Evolutionary conservation across 2,888 invertebrate species (phyloP).

Genomic region (Cephus nigrinus): DNA sequence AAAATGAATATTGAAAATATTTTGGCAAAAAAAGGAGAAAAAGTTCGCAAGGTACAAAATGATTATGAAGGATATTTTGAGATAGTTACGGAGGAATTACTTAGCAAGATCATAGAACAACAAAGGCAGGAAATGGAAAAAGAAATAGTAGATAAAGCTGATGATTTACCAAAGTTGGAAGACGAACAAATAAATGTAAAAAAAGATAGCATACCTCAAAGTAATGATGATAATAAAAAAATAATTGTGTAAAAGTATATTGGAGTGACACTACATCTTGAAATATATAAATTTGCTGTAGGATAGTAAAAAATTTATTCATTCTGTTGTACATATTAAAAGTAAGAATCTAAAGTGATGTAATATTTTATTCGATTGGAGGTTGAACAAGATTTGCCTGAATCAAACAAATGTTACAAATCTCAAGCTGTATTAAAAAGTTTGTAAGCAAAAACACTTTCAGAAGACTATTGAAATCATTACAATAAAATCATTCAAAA

Average conservation of each 20-base stretch:
- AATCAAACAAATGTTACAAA: background rate
- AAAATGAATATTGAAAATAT: conserved; percentile 90
- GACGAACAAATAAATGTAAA: conserved; percentile 15
- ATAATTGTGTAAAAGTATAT: conserved; percentile 29
- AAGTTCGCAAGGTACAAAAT: conserved; percentile 71
- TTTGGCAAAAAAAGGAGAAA: conserved; percentile 87
- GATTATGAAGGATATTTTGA: conserved; percentile 67
- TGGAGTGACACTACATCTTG: background rate
- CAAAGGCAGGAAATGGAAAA: background rate
- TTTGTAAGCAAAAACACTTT: background rate
- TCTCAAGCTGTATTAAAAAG: background rate
- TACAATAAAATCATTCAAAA: background rate
- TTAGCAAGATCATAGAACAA: conserved; percentile 10
- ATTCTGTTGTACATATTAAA: conserved; percentile 6
- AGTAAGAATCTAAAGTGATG: background rate
- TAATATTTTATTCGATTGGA: background rate
- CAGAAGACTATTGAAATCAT: background rate
- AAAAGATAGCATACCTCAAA: background rate
- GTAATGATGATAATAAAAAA: background rate
- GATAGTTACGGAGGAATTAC: conserved; percentile 66
- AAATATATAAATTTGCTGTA: conserved; percentile 18
- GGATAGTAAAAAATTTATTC: conserved; percentile 3
- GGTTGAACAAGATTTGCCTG: background rate
- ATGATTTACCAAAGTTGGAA: conserved; percentile 20
- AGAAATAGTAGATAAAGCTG: conserved; percentile 17